Percentiles rank a stretch among this genome's conserved stretches.
These are phyloP conservation scores for Diarsia brunnea DNA, from an alignment of 2,888 invertebrate species.

Conservation along the genomic window DNA sequence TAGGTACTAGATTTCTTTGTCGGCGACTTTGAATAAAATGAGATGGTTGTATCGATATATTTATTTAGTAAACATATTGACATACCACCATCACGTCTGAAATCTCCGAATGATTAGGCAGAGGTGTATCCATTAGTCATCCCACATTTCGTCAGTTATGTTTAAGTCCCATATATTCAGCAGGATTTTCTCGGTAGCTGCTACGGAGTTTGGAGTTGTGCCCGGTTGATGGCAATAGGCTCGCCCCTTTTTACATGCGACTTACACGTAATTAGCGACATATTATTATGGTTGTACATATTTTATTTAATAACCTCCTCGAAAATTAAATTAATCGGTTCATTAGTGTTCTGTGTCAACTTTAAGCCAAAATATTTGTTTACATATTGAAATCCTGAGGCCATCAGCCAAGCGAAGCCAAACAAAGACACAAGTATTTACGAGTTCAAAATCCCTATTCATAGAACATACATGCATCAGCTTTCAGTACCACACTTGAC, in stretches of 20 bases:
- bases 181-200: too few species aligned
- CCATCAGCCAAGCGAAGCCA: background rate
- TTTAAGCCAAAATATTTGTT: background rate
- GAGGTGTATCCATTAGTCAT: too few species aligned
- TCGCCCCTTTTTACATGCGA: too few species aligned
- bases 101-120: too few species aligned
- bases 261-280: too few species aligned
- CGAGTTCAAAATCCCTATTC: slow-evolving; percentile 34
- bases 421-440: slow-evolving; percentile 2
- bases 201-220: too few species aligned
- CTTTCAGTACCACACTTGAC: slow-evolving; percentile 69
- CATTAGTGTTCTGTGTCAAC: background rate
- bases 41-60: background rate
- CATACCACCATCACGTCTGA: too few species aligned
- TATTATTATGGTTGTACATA: too few species aligned
- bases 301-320: background rate
- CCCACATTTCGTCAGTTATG: too few species aligned
- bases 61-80: background rate
- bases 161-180: too few species aligned
- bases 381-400: background rate
- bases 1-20: background rate
- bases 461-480: slow-evolving; percentile 52
- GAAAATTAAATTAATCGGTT: background rate
- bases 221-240: too few species aligned
- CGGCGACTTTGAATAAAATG: background rate